phyloP scores from a whole-genome alignment of 2,113 vertebrate species.

The Psilopsiagon aurifrons region DNA sequence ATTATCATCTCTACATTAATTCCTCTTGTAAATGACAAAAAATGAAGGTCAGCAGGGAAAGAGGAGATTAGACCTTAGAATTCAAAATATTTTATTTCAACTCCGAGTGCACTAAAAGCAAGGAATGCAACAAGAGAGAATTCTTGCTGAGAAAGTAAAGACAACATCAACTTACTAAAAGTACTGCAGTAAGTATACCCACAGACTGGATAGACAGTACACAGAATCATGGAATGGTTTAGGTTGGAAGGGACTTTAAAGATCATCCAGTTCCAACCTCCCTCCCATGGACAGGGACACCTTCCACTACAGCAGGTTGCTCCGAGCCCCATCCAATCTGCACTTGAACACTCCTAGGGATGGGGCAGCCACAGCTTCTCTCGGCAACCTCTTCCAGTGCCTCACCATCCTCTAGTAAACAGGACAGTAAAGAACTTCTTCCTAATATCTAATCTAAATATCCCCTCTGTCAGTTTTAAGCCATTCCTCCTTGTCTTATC shows the following conservation, averaged over 20 bases:
- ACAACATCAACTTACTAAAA: conserved; percentile 23
- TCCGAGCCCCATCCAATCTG: not conserved
- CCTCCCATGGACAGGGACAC: not conserved
- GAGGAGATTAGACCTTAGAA: conserved; percentile 28
- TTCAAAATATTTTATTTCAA: conserved; percentile 50
- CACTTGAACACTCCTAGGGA: not conserved
- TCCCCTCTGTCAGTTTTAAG: not conserved
- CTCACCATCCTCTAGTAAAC: not conserved
- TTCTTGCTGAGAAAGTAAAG: not conserved
- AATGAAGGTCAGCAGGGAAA: not conserved
- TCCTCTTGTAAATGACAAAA: not conserved
- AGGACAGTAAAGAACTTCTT: not conserved
- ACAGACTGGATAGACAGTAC: not conserved
- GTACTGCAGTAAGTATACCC: not conserved
- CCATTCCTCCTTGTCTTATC: not conserved
- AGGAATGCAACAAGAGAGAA: conserved; percentile 8
- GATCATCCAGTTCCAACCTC: no score
- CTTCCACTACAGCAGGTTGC: not conserved
- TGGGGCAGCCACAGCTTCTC: not conserved
- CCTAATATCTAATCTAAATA: not conserved
- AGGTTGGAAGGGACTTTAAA: not conserved
- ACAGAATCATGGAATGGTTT: not conserved
- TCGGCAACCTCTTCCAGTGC: not conserved
- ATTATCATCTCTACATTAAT: not conserved
- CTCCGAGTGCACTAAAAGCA: not conserved